phyloP scores from a whole-genome alignment of 1,140 invertebrate species.

The roundworm (Caenorhabditis elegans) region DNA sequence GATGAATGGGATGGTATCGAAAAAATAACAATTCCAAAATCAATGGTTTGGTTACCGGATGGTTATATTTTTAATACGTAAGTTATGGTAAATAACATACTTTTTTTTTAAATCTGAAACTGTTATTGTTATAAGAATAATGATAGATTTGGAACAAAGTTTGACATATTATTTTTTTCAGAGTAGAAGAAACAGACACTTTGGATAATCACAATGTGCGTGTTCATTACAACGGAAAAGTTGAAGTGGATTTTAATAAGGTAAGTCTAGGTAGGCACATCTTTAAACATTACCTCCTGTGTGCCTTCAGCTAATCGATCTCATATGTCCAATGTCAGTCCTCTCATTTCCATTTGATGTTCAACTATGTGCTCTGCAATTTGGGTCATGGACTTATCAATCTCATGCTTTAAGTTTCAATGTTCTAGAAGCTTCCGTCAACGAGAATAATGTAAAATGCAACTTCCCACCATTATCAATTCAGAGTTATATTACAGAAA shows the following conservation, averaged over 20 bases:
- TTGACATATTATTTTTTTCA: background rate
- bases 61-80: conserved; percentile 47
- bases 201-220: conserved; percentile 34
- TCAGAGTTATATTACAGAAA: conserved; percentile 5
- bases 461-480: background rate
- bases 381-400: conserved; percentile 41
- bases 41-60: conserved; percentile 40
- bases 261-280: background rate
- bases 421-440: conserved; percentile 14
- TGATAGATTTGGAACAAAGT: background rate
- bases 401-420: conserved; percentile 35
- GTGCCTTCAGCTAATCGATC: conserved; percentile 29
- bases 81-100: too few relatives aligned
- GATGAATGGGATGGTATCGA: conserved; percentile 40
- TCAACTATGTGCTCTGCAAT: conserved; percentile 41
- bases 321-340: conserved; percentile 29
- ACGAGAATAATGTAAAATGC: conserved; percentile 26
- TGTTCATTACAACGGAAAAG: conserved; percentile 30
- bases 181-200: conserved; percentile 41
- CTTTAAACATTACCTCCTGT: background rate
- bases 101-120: too few relatives aligned
- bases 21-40: conserved; percentile 32
- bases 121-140: too few relatives aligned
- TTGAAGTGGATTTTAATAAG: conserved; percentile 48
- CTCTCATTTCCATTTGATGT: conserved; percentile 42